Evolutionary conservation across 2,113 vertebrate species (phyloP), one percentile per base, ranked within the genome.

Genomic region (Laticauda laticaudata): DNA sequence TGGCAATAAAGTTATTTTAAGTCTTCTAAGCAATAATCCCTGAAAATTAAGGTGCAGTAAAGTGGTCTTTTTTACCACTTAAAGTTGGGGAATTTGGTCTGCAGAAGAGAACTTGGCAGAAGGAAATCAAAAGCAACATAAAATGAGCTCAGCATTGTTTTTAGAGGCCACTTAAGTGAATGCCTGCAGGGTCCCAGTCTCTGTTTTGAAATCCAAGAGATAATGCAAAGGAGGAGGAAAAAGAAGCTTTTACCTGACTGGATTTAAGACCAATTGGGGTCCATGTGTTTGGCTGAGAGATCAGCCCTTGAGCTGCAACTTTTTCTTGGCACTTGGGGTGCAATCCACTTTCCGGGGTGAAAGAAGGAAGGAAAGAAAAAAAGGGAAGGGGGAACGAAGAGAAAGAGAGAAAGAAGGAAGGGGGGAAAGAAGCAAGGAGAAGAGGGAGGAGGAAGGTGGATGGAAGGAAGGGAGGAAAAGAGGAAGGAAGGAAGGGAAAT

Each of bases 161-260:
- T n/a, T 14, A 11, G 26, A n/a, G 26, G 61, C 29, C 61, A 14
- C 64, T 15, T 69, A 69, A n/a, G 12, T 14, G 12, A 69, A n/a
- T 12, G 26, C 26, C 24, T 12, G 11, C 10, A 11, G 61, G 0
- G 1, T 29, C 26, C 10, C 24, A 29, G 59, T 61, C 59, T 61
- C 10, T 29, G 26, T 64, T 3, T 15, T n/a, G 64, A 15, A 69
- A 15, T n/a, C 64, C 15, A n/a, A n/a, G 29, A 14, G 26, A n/a
- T 12, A 69, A n/a, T 12, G 61, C 61, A 1, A 69, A 5, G 12
- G 5, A n/a, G 48, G 12, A 3, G 0, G 5, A 0, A 15, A 15
- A 5, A 15, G 12, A n/a, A 4, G 29, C 29, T 4, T 69, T 12
- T 4, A n/a, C 26, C 11, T 29, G 4, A 5, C 29, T 69, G 61